Evolutionary conservation across 1,140 invertebrate species (phyloP), one percentile per base, ranked within the genome.

Genomic region (Druon quercuslanigerum): DNA sequence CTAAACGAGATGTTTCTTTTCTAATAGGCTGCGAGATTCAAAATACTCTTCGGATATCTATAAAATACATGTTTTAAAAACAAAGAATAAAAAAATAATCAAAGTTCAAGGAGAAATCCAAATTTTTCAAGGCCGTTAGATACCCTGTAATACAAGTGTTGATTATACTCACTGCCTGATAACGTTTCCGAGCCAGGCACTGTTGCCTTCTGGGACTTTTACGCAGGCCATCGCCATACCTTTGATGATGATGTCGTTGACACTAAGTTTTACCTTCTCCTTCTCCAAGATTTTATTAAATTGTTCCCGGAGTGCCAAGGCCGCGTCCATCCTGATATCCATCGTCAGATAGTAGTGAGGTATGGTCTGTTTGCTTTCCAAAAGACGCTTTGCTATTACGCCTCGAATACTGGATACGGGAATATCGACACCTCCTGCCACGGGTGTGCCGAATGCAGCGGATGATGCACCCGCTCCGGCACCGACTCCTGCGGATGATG

Each of bases 201-300:
- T 98, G 89, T 99, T 99, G 3, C 95, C 97, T 86, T 98, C 96
- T 1, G 99, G 99, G 72, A 99, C 96, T 90, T 96, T 96, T 87
- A 95, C 95, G 90, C 96, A 98, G 11, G 99, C 97, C 73, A 97
- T 92, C 4, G 98, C 98, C 17, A 97, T 94, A 2, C 97, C 98
- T 90, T 99, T 99, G 57, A 99, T 97, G 70, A 99, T 96, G 84
- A 99, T 99, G 90, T 99, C 99, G 89, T 99, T 99, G 0, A 99
- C 94, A 25, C 98, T 99, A 14, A 99, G 86, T 91, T 98, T 97
- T 16, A 94, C 88, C 72, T 95, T 95, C 20, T 97, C 93, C 86
- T 97, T 97, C 70, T 95, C 95, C 51, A 98, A 91, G 80, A 95
- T 91, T 75, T 95, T 95, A 81, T 98, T 95, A 56, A 99, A 93